Base-by-base conservation (phyloP, 2,113 vertebrate genomes). In the Synchiropus splendidus region DNA sequence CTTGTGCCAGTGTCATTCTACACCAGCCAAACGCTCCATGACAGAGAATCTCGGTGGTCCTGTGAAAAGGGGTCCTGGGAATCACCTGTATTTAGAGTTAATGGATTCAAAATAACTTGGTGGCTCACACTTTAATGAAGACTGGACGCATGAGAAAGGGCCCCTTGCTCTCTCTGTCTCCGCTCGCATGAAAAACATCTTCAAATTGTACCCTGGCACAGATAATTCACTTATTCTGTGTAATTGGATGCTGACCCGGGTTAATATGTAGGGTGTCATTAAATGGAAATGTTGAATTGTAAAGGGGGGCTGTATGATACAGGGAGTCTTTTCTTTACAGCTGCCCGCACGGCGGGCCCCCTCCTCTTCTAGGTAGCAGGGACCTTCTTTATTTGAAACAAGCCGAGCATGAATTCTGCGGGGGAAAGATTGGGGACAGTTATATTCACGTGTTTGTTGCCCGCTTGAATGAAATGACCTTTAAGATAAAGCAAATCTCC, bases 261-360 rank as follows among this genome's bases (percentile, higher is more conserved):
- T 96, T 97, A 98, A 98, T 97, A 92, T 89, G 89, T 91, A 91
- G 89, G 90, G 89, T 92, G 89, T 94, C 88, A 89, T 96, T 96
- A 97, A 94, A 97, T 96, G 92, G 94, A 97, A 97, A 95, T 91
- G 90, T 94, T 89, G 88, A 87, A 88, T 93, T 97, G 92, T 97
- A 90, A 92, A 75, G 87, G 83, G 84, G 89, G 87, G 90, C 89
- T 89, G 90, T 92, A 93, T 92, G 90, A 94, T 94, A 94, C 89
- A 89, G 90, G 89, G 90, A 86, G 81, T 83, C 83, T 86, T 93
- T 91, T 96, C 90, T 92, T 89, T 91, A 91, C 92, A 85, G 88
- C 88, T 79, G 83, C 80, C 79, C 77, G 79, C 87, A 86, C 86
- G 89, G 86, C 82, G 88, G 89, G 89, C 87, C 90, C 89, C 21